Percentiles rank a stretch among this genome's conserved stretches.
Evolutionary conservation across 2,113 vertebrate genomes (phyloP).

Genomic region (Psilopogon haemacephalus): DNA sequence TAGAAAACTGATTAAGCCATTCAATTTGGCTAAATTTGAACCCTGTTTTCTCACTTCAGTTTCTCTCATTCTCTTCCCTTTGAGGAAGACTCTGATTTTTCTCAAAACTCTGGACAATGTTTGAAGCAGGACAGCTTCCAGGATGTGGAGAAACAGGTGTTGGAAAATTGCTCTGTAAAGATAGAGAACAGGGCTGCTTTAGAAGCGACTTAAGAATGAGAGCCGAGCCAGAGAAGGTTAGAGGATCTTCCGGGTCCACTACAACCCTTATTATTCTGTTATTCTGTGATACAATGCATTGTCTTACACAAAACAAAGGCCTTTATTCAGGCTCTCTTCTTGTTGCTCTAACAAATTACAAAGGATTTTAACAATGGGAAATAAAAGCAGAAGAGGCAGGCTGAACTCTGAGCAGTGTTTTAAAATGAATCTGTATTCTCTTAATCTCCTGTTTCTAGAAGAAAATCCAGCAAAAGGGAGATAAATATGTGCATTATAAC

Average conservation of each 20-base stretch:
- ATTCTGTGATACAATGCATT: not conserved
- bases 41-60: not conserved
- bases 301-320: not conserved
- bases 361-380: not conserved
- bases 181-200: not conserved
- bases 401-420: not conserved
- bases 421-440: slow-evolving; percentile 8
- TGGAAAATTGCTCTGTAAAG: not conserved
- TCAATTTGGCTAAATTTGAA: not conserved
- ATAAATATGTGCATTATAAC: not conserved
- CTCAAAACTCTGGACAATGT: not conserved
- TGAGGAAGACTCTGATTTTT: not conserved
- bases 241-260: not conserved
- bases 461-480: slow-evolving; percentile 6
- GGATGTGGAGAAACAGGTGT: not conserved
- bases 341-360: slow-evolving; percentile 6
- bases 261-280: too few relatives aligned
- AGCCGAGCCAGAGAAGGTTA: not conserved
- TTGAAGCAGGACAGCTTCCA: not conserved
- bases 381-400: not conserved
- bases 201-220: not conserved
- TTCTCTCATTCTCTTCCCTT: not conserved
- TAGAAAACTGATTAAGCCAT: not conserved
- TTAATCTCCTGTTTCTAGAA: slow-evolving; percentile 35
- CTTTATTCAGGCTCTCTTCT: not conserved